Evolutionary conservation across 23 tunicate species (phyloP).

Genomic region (Phallusia fumigata): DNA sequence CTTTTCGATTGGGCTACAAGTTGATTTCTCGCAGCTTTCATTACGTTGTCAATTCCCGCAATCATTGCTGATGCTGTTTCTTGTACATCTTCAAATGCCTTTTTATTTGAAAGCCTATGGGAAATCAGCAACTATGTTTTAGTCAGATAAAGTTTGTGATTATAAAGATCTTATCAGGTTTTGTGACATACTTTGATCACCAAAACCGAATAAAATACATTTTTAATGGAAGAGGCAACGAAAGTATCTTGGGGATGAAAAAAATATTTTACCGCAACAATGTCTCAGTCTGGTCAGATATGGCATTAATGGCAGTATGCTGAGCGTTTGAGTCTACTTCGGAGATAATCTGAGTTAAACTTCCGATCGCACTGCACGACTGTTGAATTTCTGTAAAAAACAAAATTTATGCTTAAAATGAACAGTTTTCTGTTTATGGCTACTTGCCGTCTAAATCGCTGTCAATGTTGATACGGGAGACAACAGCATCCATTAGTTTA

Average conservation of each 20-base stretch:
- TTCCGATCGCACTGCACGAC: constrained; percentile 64
- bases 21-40: constrained; percentile 52
- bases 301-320: constrained; percentile 45
- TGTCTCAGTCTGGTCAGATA: constrained; percentile 34
- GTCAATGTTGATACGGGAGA: constrained; percentile 46
- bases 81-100: constrained; percentile 53
- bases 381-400: constrained; percentile 54
- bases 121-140: not conserved
- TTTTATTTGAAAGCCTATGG: constrained; percentile 39
- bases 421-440: not conserved
- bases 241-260: no score
- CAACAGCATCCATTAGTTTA: constrained; percentile 51
- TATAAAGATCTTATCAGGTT: no score
- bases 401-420: not conserved
- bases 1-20: constrained; percentile 18
- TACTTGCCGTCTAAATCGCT: constrained; percentile 67
- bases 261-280: constrained; percentile 29
- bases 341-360: constrained; percentile 44
- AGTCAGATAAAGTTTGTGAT: not conserved
- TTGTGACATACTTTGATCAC: not conserved
- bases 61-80: constrained; percentile 59
- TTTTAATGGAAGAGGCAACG: no score
- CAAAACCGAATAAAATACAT: not conserved
- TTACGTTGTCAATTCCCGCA: constrained; percentile 54
- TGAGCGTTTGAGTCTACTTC: constrained; percentile 69